Conservation (phyloP, 2,113 vertebrate genomes). For the Eira barbara region DNA sequence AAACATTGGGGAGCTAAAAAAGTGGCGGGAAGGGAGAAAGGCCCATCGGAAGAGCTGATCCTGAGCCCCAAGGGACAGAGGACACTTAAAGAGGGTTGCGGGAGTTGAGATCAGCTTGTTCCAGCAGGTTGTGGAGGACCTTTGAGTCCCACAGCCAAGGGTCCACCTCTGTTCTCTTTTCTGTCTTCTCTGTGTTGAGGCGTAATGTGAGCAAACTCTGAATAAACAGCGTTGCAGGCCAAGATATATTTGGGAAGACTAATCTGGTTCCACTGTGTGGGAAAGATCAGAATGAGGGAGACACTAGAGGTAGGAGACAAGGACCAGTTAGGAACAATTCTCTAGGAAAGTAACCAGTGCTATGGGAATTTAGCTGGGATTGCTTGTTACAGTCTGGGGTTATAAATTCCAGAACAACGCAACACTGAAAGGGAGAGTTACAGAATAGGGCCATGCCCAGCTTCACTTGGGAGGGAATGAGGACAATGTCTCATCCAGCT, state of each 20-base stretch:
- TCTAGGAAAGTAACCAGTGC: not conserved
- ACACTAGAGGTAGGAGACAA: not conserved
- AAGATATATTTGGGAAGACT: constrained; percentile 37
- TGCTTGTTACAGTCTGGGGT: not conserved
- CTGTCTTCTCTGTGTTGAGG: not conserved
- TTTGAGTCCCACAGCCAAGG: not conserved
- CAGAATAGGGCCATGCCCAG: not conserved
- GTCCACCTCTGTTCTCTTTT: not conserved
- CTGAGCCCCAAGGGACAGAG: not conserved
- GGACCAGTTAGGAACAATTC: not conserved
- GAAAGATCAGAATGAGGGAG: not conserved
- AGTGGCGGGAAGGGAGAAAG: not conserved
- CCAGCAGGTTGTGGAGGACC: too few species aligned
- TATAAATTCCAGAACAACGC: constrained; percentile 19
- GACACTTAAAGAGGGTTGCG: not conserved
- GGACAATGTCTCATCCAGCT: not conserved
- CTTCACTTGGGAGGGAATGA: not conserved
- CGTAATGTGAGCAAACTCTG: not conserved
- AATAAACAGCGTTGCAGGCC: not conserved
- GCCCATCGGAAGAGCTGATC: not conserved
- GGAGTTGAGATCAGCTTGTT: not conserved
- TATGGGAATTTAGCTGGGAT: not conserved
- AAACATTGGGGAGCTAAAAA: not conserved
- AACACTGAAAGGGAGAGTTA: not conserved
- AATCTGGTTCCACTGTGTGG: constrained; percentile 22